Evolutionary conservation across 2,797 vertebrate genomes (phyloP).

Genomic region (Syndactyla subalaris): DNA sequence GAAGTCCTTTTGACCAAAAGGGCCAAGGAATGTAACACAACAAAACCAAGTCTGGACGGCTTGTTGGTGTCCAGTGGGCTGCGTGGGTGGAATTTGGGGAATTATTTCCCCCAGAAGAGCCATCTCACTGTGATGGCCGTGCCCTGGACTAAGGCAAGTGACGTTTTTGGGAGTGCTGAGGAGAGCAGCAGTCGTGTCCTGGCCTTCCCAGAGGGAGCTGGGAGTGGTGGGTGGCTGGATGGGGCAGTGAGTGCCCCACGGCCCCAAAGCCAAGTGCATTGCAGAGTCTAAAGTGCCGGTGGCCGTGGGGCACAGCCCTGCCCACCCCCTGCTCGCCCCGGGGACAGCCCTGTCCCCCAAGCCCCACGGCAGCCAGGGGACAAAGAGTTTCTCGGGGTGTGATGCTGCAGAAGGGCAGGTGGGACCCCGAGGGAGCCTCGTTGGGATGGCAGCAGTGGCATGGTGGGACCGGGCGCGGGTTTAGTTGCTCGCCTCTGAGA

Average conservation of each 20-base stretch:
- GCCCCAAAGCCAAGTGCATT: neutral
- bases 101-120: neutral
- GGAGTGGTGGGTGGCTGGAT: neutral
- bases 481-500: constrained; percentile 91
- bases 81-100: neutral
- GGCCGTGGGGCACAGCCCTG: neutral
- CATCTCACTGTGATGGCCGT: neutral
- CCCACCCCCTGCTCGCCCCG: neutral
- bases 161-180: neutral
- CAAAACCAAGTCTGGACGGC: neutral
- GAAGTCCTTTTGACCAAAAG: constrained; percentile 4
- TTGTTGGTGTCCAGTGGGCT: neutral
- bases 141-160: constrained; percentile 34
- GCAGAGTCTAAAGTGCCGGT: neutral
- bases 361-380: fast-evolving
- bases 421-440: neutral
- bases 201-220: neutral
- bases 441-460: neutral
- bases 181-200: neutral
- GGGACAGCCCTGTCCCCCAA: neutral
- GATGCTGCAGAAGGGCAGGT: neutral
- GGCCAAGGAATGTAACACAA: constrained; percentile 26
- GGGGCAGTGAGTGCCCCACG: fast-evolving
- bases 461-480: neutral
- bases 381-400: neutral